phyloP scores from a whole-genome alignment of 2,888 invertebrate species.

The Synanthedon formicaeformis region DNA sequence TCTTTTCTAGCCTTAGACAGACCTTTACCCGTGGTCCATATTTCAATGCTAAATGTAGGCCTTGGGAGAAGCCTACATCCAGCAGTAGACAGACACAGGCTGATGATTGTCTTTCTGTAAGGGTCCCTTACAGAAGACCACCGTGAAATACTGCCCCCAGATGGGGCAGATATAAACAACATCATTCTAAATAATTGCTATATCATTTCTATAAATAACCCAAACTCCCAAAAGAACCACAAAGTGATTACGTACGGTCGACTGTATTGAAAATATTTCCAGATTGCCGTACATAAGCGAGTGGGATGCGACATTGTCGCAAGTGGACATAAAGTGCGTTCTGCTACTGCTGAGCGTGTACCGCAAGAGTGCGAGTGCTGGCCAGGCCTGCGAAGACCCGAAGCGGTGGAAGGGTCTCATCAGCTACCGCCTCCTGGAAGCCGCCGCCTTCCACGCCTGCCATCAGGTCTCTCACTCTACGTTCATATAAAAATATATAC shows the following conservation, averaged over 20 bases:
- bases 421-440: constrained; percentile 57
- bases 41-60: too few relatives aligned
- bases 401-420: constrained; percentile 67
- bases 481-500: too few relatives aligned
- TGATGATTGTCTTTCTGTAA: neutral
- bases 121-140: neutral
- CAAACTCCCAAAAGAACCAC: too few relatives aligned
- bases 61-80: too few relatives aligned
- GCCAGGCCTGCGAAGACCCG: constrained; percentile 10
- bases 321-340: constrained; percentile 39
- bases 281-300: constrained; percentile 17
- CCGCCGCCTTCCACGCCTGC: constrained; percentile 63
- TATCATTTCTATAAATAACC: too few relatives aligned
- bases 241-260: too few relatives aligned
- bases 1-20: too few relatives aligned
- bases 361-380: constrained; percentile 42
- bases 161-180: neutral
- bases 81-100: too few relatives aligned
- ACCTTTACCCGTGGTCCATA: too few relatives aligned
- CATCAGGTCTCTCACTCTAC: too few relatives aligned
- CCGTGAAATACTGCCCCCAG: neutral
- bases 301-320: constrained; percentile 1
- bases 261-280: neutral
- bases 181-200: too few relatives aligned
- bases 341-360: constrained; percentile 59